phyloP scores from a whole-genome alignment of 1,140 invertebrate species.

The Dendroctonus valens region DNA sequence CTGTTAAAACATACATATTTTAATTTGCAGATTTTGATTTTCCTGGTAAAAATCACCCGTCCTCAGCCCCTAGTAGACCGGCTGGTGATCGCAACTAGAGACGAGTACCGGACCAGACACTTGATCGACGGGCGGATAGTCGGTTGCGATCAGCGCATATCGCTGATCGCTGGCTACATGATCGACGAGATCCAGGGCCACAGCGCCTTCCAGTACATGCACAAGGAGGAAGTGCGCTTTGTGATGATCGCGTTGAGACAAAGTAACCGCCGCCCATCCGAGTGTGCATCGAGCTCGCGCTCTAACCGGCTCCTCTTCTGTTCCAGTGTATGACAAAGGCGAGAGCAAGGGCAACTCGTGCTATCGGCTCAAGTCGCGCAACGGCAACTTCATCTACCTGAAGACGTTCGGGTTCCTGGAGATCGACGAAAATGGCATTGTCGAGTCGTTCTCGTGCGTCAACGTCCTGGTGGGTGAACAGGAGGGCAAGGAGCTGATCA shows the following conservation, averaged over 20 bases:
- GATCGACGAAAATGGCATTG: conserved; percentile 67
- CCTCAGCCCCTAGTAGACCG: conserved; percentile 68
- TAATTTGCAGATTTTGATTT: conserved; percentile 54
- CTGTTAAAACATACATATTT: conserved; percentile 24
- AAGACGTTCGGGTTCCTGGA: conserved; percentile 77
- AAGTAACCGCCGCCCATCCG: conserved; percentile 62
- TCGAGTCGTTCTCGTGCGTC: conserved; percentile 80
- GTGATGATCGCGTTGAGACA: conserved; percentile 78
- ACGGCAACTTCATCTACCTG: conserved; percentile 77
- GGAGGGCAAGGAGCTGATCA: conserved; percentile 65
- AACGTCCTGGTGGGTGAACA: conserved; percentile 74
- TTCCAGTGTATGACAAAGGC: conserved; percentile 77
- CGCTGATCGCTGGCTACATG: conserved; percentile 81
- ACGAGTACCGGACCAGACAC: conserved; percentile 84
- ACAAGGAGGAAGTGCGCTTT: conserved; percentile 80
- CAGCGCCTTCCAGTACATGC: conserved; percentile 84
- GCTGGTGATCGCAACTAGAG: conserved; percentile 69
- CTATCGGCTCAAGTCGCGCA: conserved; percentile 75
- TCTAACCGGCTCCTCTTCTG: conserved; percentile 26
- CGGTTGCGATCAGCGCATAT: conserved; percentile 81
- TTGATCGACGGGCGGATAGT: conserved; percentile 80
- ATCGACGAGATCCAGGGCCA: conserved; percentile 75
- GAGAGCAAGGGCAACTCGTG: conserved; percentile 75
- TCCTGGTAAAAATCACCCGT: conserved; percentile 50
- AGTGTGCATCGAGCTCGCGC: background rate